Evolutionary conservation across 1,140 invertebrate genomes (phyloP).

Genomic region (Leptoteleia sp.): DNA sequence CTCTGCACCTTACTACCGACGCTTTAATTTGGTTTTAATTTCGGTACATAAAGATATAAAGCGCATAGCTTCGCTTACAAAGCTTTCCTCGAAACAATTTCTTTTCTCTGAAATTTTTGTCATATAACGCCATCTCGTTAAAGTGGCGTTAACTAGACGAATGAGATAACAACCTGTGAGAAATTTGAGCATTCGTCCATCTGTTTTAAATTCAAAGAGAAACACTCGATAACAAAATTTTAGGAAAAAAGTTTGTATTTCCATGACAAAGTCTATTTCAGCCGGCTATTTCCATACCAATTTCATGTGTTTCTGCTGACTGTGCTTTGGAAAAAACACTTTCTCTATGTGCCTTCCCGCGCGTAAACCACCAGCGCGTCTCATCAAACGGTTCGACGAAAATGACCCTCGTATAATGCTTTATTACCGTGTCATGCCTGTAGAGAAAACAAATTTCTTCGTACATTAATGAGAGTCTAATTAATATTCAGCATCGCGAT

Average conservation of each 20-base stretch:
- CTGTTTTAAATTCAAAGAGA: conserved; percentile 54
- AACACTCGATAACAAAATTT: conserved; percentile 58
- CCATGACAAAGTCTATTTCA: conserved; percentile 59
- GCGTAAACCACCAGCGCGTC: conserved; percentile 43
- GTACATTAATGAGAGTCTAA: conserved; percentile 15
- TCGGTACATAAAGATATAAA: conserved; percentile 18
- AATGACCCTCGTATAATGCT: conserved; percentile 48
- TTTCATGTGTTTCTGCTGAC: conserved; percentile 53
- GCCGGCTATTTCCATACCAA: conserved; percentile 53
- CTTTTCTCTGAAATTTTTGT: conserved; percentile 7
- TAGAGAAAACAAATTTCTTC: conserved; percentile 21
- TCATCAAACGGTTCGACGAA: conserved; percentile 55
- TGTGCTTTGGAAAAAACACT: conserved; percentile 47
- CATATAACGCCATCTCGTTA: conserved; percentile 30
- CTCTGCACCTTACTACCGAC: not conserved
- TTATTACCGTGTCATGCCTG: conserved; percentile 21
- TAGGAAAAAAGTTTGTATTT: conserved; percentile 52
- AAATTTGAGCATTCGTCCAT: conserved; percentile 46
- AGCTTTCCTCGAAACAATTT: conserved; percentile 14
- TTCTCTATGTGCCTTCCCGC: conserved; percentile 31
- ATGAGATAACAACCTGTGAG: conserved; percentile 38
- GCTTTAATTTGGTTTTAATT: conserved; percentile 18
- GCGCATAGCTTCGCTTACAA: conserved; percentile 18
- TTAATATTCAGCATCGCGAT: conserved; percentile 2
- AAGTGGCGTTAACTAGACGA: conserved; percentile 45